A percentile compares a stretch with the other conserved stretches of the same genome.
Conservation (phyloP, 2,888 invertebrate genomes). For the Helobdella robusta region DNA sequence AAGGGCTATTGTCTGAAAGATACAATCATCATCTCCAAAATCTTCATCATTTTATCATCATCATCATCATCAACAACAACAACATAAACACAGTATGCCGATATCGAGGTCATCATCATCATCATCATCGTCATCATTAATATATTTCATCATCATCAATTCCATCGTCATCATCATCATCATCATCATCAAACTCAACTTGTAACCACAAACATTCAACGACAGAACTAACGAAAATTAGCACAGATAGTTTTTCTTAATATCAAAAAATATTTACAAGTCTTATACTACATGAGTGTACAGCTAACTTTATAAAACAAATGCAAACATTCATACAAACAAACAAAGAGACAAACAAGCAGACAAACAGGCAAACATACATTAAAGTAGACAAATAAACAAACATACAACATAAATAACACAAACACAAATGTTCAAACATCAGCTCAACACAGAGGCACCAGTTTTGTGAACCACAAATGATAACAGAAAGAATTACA, state of each 20-base stretch:
- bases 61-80: no score
- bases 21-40: no score
- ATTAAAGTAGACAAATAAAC: background rate
- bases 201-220: no score
- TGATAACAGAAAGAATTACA: no score
- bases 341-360: background rate
- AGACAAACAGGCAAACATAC: background rate
- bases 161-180: slow-evolving; percentile 11
- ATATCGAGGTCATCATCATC: background rate
- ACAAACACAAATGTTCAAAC: background rate
- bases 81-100: no score
- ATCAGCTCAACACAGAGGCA: background rate
- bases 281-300: background rate
- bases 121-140: slow-evolving; percentile 10
- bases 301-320: background rate
- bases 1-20: no score
- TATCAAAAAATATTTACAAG: background rate
- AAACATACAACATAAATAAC: background rate
- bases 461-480: no score
- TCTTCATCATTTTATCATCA: no score
- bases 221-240: no score
- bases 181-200: slow-evolving; percentile 1
- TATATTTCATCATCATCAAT: slow-evolving; percentile 4
- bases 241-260: background rate
- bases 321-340: background rate